These are phyloP conservation scores for Sardina pilchardus DNA, from an alignment of 2,113 vertebrate species.

Conservation along the genomic window DNA sequence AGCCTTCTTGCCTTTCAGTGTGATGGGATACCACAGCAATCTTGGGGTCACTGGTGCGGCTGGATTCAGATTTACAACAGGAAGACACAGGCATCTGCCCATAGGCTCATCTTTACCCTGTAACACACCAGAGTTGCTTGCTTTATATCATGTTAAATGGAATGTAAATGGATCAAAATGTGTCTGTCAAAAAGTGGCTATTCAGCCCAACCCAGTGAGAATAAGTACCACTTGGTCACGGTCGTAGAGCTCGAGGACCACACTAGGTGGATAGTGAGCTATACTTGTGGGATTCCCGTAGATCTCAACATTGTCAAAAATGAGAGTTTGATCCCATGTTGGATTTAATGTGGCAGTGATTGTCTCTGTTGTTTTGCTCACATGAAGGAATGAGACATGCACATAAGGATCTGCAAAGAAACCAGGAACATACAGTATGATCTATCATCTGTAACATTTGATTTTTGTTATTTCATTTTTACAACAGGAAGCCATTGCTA, in stretches of 20 bases:
- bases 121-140: not conserved
- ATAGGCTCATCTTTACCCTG: conserved; percentile 95
- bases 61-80: conserved; percentile 83
- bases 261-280: conserved; percentile 76
- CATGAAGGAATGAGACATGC: conserved; percentile 91
- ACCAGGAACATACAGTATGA: conserved; percentile 42
- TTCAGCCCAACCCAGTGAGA: conserved; percentile 96
- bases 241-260: conserved; percentile 91
- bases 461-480: not conserved
- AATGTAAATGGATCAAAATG: conserved; percentile 92
- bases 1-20: conserved; percentile 73
- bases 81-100: conserved; percentile 82
- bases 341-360: conserved; percentile 88
- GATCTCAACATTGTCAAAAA: conserved; percentile 89
- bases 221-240: conserved; percentile 93
- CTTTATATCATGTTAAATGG: conserved; percentile 45
- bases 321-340: conserved; percentile 96
- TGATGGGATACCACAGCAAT: conserved; percentile 88
- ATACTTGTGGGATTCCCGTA: conserved; percentile 85
- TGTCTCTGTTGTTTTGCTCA: conserved; percentile 94
- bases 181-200: conserved; percentile 65
- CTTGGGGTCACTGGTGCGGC: conserved; percentile 76
- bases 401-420: conserved; percentile 86
- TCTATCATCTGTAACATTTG: not conserved
- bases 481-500: conserved; percentile 39